phyloP scores from a whole-genome alignment of 2,797 vertebrate genomes.

The Ambastaia sidthimunki region DNA sequence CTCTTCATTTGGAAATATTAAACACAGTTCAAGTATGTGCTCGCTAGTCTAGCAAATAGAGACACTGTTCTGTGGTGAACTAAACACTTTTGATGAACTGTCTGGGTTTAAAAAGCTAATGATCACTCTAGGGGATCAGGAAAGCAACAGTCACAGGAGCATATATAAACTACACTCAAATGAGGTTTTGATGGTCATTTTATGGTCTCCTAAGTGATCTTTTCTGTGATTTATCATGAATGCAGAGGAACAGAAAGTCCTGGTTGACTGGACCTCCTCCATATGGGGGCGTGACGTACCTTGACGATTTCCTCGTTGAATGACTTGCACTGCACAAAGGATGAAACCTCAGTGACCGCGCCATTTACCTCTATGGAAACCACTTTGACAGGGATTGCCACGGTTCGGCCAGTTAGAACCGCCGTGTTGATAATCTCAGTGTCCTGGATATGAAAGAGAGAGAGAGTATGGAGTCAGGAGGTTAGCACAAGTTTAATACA shows the following conservation, averaged over 20 bases:
- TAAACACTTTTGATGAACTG: slow-evolving; percentile 49
- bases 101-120: slow-evolving; percentile 52
- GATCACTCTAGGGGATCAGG: slow-evolving; percentile 59
- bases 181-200: slow-evolving; percentile 60
- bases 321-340: slow-evolving; percentile 91
- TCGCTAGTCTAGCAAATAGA: background rate
- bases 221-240: slow-evolving; percentile 3
- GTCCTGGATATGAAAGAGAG: slow-evolving; percentile 77
- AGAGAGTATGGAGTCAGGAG: slow-evolving; percentile 29
- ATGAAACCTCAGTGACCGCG: slow-evolving; percentile 84
- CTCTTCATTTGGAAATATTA: slow-evolving; percentile 22
- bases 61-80: background rate
- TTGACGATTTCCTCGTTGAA: slow-evolving; percentile 97
- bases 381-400: slow-evolving; percentile 97
- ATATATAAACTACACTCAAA: slow-evolving; percentile 52
- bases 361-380: slow-evolving; percentile 95
- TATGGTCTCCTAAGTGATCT: slow-evolving; percentile 52
- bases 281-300: slow-evolving; percentile 73
- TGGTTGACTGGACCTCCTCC: slow-evolving; percentile 4
- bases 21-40: slow-evolving; percentile 13
- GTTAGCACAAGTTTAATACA: slow-evolving; percentile 23
- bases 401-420: slow-evolving; percentile 92
- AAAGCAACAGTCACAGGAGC: slow-evolving; percentile 58
- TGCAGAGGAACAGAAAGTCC: background rate
- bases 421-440: slow-evolving; percentile 99